A percentile compares a stretch with the other conserved stretches of the same genome.
Conservation (phyloP, 64 coral and sea anemone genomes). For the Hydrozoanthus tunicans region DNA sequence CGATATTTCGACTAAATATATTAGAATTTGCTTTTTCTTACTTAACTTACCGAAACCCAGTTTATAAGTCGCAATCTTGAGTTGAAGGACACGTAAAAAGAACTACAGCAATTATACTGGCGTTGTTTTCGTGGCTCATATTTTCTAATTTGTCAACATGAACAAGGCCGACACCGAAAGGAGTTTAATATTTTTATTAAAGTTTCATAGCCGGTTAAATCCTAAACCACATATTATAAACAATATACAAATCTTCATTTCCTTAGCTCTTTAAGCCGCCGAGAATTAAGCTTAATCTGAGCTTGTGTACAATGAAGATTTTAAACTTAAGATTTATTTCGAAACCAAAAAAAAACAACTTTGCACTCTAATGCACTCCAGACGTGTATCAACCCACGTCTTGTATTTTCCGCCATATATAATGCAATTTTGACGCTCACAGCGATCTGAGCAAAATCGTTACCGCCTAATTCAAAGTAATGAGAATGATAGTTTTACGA, state of each 20-base stretch:
- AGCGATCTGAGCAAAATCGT: neutral
- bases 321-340: neutral
- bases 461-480: neutral
- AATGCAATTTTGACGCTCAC: neutral
- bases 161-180: neutral
- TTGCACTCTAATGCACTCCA: neutral
- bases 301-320: no score
- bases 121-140: no score
- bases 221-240: neutral
- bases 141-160: neutral
- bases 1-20: no score
- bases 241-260: constrained; percentile 12
- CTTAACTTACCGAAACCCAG: no score
- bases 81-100: no score
- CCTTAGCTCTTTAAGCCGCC: neutral
- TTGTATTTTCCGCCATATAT: neutral
- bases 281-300: neutral
- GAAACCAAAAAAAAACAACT: neutral
- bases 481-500: neutral
- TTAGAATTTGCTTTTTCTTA: no score
- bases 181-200: neutral
- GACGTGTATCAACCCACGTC: neutral
- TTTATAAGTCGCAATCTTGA: no score
- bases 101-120: no score
- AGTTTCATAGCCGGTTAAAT: neutral